Evolutionary conservation across 2,797 vertebrate genomes (phyloP), one percentile per base, ranked within the genome.

Genomic region (Danio tinwini): DNA sequence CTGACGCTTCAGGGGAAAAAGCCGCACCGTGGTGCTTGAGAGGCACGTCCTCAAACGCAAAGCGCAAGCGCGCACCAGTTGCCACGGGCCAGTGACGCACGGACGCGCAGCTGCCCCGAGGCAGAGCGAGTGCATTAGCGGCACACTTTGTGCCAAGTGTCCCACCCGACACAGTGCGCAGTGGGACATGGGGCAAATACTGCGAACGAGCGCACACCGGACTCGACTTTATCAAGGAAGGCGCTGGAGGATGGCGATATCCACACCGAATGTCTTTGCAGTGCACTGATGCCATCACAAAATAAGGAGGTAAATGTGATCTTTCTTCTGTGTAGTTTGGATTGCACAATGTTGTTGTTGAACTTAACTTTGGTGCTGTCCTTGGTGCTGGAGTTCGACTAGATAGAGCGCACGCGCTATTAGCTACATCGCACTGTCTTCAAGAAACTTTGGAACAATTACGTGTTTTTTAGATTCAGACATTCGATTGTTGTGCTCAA

Each of bases 11-110:
- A 58, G 13, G 11, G 40, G 59, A 7, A 3, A 68, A 21, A 61
- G 40, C 74, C 64, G 40, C 58, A 42, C 52, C 1, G 39, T 16
- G 76, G 29, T 56, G 62, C 39, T 11, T 40, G 45, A 29, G 8
- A 71, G 37, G 76, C 74, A 74, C 77, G 83, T 61, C 47, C 78
- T 42, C 64, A 29, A 39, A 40, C 37, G 61, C 50, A 53, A 80
- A 42, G 45, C 71, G 76, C 80, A 80, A 59, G 76, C 86, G 74
- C 71, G 64, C 78, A 79, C 84, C 74, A 78, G 53, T 82, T 80
- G 82, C 78, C 81, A 78, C 77, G 62, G 81, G 78, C 44, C 76
- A 42, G 70, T 82, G 83, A 78, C 78, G 85, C 84, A 82, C 80
- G 84, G 81, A 70, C 79, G 83, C 80, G 58, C 50, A 69, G 56